phyloP scores from a whole-genome alignment of 2,113 vertebrate genomes.

The Notiomystis cincta region DNA sequence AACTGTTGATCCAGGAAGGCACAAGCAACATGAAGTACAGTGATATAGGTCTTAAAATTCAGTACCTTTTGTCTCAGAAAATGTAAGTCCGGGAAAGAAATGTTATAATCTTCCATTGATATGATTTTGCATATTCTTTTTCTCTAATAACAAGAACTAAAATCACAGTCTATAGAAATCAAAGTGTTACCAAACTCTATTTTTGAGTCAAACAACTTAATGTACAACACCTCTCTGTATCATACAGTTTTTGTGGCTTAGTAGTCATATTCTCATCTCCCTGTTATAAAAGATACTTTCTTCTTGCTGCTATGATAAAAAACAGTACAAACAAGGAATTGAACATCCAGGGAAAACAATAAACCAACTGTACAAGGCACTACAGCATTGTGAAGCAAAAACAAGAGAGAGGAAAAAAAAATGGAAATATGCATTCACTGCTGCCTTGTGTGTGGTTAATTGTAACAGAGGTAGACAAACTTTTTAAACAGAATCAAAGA shows the following conservation, averaged over 20 bases:
- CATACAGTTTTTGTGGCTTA: not conserved
- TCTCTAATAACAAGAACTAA: not conserved
- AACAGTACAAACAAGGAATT: not conserved
- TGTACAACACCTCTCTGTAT: not conserved
- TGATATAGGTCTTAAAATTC: not conserved
- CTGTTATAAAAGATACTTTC: not conserved
- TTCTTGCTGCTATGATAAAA: not conserved
- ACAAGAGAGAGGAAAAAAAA: not conserved
- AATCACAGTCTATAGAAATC: not conserved
- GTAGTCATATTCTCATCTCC: not conserved
- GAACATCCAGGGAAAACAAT: not conserved
- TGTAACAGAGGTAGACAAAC: not conserved
- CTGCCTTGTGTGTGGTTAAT: not conserved
- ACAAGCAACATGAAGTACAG: not conserved
- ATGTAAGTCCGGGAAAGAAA: not conserved
- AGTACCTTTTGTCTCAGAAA: not conserved
- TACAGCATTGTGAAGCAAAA: rapidly evolving
- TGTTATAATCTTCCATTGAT: not conserved
- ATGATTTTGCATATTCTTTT: not conserved
- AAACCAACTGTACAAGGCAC: not conserved
- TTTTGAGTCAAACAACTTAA: not conserved
- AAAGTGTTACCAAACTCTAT: not conserved
- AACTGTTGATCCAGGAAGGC: not conserved
- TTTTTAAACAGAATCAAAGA: not conserved
- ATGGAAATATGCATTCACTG: not conserved